Conservation (phyloP, 2,113 vertebrate genomes). For the Sylvia atricapilla region DNA sequence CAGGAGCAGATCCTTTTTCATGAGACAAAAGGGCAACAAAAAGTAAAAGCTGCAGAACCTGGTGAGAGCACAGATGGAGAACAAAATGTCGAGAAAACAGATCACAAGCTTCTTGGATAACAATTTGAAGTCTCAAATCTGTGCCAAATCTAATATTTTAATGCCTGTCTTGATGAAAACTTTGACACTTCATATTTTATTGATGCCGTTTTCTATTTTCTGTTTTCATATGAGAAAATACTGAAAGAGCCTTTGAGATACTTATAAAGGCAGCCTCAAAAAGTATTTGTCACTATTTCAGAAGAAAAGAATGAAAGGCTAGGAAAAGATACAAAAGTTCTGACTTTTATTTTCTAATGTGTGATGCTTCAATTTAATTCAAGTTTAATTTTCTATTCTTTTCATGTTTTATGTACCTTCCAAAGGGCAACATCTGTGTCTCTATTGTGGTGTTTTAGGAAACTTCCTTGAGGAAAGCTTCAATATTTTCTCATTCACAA, state of each 20-base stretch:
- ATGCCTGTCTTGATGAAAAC: not conserved
- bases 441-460: not conserved
- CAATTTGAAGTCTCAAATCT: not conserved
- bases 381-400: not conserved
- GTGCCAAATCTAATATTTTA: not conserved
- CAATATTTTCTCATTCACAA: not conserved
- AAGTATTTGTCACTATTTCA: not conserved
- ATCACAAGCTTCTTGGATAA: not conserved
- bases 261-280: not conserved
- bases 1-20: not conserved
- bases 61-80: not conserved
- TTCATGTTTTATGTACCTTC: not conserved
- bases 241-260: not conserved
- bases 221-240: not conserved
- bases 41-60: not conserved
- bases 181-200: not conserved
- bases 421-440: rapidly evolving
- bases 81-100: not conserved
- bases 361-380: not conserved
- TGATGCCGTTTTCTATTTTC: not conserved
- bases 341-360: not conserved
- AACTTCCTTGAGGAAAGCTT: not conserved
- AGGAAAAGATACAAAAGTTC: not conserved
- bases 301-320: not conserved
- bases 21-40: not conserved